Conservation (phyloP, 2,113 vertebrate species). For the Sterrhoptilus dennistouni region DNA sequence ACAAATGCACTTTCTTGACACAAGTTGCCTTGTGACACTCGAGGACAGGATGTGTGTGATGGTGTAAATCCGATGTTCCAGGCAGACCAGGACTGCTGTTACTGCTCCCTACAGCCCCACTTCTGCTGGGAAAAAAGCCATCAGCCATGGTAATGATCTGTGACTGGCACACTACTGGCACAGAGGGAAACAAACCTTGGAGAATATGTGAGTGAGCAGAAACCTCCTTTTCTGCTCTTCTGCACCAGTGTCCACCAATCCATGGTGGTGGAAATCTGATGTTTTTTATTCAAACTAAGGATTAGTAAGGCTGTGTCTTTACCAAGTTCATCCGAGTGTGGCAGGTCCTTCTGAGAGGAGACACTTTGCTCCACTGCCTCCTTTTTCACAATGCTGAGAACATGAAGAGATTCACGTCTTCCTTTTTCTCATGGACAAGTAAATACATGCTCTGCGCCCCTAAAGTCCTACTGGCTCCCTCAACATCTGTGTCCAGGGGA, state of each 20-base stretch:
- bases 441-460: neutral
- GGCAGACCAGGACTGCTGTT: neutral
- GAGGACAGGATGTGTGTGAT: constrained; percentile 22
- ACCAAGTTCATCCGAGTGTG: neutral
- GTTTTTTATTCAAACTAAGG: neutral
- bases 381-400: neutral
- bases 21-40: neutral
- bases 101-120: neutral
- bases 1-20: neutral
- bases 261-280: neutral
- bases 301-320: neutral
- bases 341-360: neutral
- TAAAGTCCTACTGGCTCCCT: neutral
- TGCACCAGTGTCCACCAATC: neutral
- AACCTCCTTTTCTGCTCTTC: neutral
- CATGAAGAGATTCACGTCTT: neutral
- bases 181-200: neutral
- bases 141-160: too few species aligned
- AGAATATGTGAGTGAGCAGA: neutral
- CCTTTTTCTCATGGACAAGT: neutral
- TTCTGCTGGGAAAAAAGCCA: neutral
- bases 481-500: neutral
- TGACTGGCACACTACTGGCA: neutral
- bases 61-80: accelerated
- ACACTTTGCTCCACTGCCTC: neutral